Percentiles rank a stretch among this genome's conserved stretches.
Conservation (phyloP, 2,797 vertebrate species). For the Otus scops region DNA sequence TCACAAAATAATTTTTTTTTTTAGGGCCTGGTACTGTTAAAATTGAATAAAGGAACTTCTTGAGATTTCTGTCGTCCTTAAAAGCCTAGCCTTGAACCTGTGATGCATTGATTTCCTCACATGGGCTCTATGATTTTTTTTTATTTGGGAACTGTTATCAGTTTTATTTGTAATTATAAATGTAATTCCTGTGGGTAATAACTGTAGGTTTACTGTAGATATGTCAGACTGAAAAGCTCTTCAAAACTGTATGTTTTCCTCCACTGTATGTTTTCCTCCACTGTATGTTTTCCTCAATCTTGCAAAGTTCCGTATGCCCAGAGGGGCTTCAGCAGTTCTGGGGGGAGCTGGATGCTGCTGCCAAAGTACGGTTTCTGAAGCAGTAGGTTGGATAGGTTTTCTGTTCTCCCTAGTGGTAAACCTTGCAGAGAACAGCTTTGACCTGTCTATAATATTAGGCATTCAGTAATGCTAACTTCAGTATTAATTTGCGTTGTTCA, state of each 20-base stretch:
- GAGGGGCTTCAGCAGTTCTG: neutral
- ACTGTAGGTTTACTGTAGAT: neutral
- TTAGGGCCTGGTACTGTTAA: neutral
- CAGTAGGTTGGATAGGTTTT: neutral
- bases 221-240: neutral
- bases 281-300: neutral
- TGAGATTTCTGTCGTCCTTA: neutral
- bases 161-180: neutral
- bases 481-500: slow-evolving; percentile 22
- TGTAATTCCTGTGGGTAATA: neutral
- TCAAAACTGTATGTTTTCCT: neutral
- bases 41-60: neutral
- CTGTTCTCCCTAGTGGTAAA: neutral
- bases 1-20: neutral
- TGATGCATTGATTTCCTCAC: neutral
- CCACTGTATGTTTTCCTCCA: neutral
- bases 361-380: neutral
- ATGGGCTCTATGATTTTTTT: neutral
- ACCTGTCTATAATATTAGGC: neutral
- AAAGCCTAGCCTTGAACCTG: neutral
- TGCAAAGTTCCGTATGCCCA: neutral
- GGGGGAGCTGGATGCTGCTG: neutral
- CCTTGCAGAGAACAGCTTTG: neutral
- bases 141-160: neutral
- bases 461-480: neutral